Percentiles rank a stretch among this genome's conserved stretches.
Evolutionary conservation across 2,113 vertebrate genomes (phyloP).

Genomic region (Ahaetulla prasina): DNA sequence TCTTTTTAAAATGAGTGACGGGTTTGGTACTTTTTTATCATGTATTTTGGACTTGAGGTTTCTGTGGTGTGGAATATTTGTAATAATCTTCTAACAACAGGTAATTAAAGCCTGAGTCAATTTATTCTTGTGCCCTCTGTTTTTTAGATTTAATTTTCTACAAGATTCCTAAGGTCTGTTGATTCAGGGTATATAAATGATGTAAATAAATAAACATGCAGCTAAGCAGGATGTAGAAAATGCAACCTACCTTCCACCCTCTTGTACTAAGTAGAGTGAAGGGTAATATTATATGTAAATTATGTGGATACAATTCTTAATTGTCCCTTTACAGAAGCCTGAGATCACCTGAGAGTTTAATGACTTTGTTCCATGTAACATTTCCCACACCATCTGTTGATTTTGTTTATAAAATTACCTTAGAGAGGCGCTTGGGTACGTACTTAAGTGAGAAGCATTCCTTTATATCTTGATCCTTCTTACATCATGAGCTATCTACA

Average conservation of each 20-base stretch:
- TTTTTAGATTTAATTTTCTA: neutral
- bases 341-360: neutral
- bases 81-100: neutral
- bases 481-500: neutral
- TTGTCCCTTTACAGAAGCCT: neutral
- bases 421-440: neutral
- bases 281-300: neutral
- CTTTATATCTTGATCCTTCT: neutral
- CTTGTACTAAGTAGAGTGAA: neutral
- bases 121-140: neutral
- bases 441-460: constrained; percentile 8
- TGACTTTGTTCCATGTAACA: neutral
- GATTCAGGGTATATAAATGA: neutral
- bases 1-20: neutral
- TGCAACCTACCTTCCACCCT: neutral
- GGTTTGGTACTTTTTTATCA: neutral
- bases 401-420: neutral
- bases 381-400: neutral
- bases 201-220: neutral
- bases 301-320: neutral
- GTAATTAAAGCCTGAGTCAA: neutral
- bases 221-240: neutral
- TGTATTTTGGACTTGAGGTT: neutral
- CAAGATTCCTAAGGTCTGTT: neutral
- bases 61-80: neutral